Base-by-base conservation (phyloP, 92 coral and sea anemone genomes). In the Meandrina meandrites region DNA sequence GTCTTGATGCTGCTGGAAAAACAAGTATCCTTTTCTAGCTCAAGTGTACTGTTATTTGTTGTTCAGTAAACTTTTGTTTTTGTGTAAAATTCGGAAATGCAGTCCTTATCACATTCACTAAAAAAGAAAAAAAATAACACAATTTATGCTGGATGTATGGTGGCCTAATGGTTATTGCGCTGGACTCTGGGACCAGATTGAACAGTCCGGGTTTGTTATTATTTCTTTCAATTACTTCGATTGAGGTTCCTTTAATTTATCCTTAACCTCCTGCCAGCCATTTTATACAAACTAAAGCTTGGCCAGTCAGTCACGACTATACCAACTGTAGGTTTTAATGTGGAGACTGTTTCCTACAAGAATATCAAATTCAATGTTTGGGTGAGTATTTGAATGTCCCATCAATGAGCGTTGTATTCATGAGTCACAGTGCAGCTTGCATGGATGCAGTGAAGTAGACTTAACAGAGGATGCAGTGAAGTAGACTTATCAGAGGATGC, bases 301-400 rank as follows among this genome's bases (percentile, higher is more conserved):
- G 98, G 98, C 32, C 98, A 96, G 81, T 94, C 98, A 64, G 98
- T 96, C 73, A 96, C 99, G 79, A 96, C 99, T 30, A 96, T 96
- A 93, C 99, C 99, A 31, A 96, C 99, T 3, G 99, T 96, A 93
- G 99, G 99, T 84, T 96, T 96, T 88, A 96, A 96, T 91, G 99
- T 96, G 88, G 99, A 96, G 85, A 96, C 99, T 7, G 98, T 96
- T 51, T 91, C 96, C 0, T 96, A 84, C 90, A 91, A 88, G 86
- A 96, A 95, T 75, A 97, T 96, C 51, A 96, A 96, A 91, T 96
- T 96, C 91, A 96, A 96, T 93, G 99, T 95, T 11, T 96, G 99
- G 99, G 99, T 96, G 90, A 91, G 99, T 51, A 7, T 72, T 27
- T 56, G 2, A 21, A 30, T 53, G 36, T 24, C 14, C 15, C 58